Evolutionary conservation across 2,113 vertebrate genomes (phyloP), one percentile per base, ranked within the genome.

Genomic region (Pterophyllum scalare): DNA sequence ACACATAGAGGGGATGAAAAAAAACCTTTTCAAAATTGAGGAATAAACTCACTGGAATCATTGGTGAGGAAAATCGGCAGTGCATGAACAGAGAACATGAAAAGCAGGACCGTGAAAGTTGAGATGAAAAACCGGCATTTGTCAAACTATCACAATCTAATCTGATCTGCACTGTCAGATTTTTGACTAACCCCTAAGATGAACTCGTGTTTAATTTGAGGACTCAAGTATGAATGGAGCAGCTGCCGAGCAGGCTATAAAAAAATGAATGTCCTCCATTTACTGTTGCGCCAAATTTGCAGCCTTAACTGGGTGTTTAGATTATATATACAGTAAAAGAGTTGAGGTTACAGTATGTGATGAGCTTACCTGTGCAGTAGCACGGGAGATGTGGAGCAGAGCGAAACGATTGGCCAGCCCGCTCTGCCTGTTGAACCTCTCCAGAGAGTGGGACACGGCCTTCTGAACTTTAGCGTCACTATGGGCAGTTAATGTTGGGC

Each of bases 361-460:
- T 26, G 35, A 57, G 33, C 90, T 43, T 80, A 96, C 96, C 80
- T 83, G 88, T 2, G 28, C 0, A 0, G 43, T 58, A 1, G 94
- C 94, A 1, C 90, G 93, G 59, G 43, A 84, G 46, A 96, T 35
- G 1, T 94, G 87, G 26, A 92, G 82, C 67, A 92, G 38, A 62
- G 81, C 35, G 6, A 96, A 96, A 15, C 46, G 87, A 56, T 96
- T 95, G 43, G 11, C 1, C 26, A 93, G 49, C 1, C 46, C 79
- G 2, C 82, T 93, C 52, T 96, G 90, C 0, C 65, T 91, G 83
- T 96, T 96, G 84, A 93, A 96, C 65, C 92, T 94, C 67, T 93
- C 81, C 85, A 96, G 82, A 2, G 93, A 85, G 14, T 62, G n/a
- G 4, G 80, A 17, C 28, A 87, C 22, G 0, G 90, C 33, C 72